Conservation (phyloP, 2,797 vertebrate genomes). For the Sebastes taczanowskii region DNA sequence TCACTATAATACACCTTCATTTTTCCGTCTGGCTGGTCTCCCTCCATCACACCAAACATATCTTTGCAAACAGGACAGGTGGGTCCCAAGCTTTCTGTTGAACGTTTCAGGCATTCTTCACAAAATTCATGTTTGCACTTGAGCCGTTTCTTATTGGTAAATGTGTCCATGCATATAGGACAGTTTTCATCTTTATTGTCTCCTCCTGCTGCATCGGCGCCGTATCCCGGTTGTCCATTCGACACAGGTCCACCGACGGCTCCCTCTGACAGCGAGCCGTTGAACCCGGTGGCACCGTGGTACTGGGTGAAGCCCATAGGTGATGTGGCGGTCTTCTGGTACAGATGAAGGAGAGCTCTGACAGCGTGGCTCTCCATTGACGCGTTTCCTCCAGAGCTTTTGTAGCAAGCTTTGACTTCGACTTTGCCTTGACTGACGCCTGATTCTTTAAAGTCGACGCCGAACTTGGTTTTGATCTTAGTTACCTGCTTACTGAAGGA, state of each 20-base stretch:
- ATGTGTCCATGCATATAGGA: constrained; percentile 66
- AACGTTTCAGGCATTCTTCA: neutral
- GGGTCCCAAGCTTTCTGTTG: constrained; percentile 6
- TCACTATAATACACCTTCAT: fast-evolving
- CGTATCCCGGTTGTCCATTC: neutral
- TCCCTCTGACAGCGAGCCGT: constrained; percentile 1
- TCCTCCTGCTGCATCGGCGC: neutral
- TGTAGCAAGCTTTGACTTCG: constrained; percentile 29
- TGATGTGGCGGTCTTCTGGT: constrained; percentile 62
- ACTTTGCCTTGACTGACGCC: neutral
- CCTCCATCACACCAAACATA: constrained; percentile 69
- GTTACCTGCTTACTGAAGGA: neutral
- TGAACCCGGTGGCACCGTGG: constrained; percentile 3
- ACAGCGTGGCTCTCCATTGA: constrained; percentile 70
- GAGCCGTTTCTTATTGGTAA: constrained; percentile 52
- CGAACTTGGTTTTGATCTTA: constrained; percentile 59
- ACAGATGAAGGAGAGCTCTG: constrained; percentile 70
- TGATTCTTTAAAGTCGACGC: constrained; percentile 43
- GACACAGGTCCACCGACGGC: neutral
- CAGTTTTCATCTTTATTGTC: constrained; percentile 28
- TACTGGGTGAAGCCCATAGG: fast-evolving
- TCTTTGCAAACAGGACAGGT: constrained; percentile 78
- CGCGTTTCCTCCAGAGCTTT: fast-evolving
- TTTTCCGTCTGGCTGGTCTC: constrained; percentile 68
- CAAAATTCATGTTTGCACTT: constrained; percentile 79